phyloP scores from a whole-genome alignment of 2,888 invertebrate genomes.

The Sphecodes monilicornis region DNA sequence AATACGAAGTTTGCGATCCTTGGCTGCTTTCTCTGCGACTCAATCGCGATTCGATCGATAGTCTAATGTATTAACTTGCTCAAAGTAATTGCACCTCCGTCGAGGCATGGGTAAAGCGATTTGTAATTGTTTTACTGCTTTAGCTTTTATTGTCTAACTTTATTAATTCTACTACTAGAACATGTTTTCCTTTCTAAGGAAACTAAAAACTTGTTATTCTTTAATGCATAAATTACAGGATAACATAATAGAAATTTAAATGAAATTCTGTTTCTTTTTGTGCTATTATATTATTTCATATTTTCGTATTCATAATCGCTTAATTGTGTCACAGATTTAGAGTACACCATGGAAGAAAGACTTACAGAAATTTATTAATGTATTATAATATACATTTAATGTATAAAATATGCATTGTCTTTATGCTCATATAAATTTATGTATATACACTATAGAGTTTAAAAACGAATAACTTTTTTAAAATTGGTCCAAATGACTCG shows the following conservation, averaged over 20 bases:
- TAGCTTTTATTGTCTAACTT: neutral
- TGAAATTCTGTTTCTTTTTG: neutral
- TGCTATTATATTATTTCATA: too few species aligned
- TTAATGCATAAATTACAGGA: too few species aligned
- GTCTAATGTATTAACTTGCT: neutral
- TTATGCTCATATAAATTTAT: neutral
- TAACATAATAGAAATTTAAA: neutral
- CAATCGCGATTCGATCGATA: neutral
- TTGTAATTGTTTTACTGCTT: neutral
- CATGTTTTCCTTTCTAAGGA: neutral
- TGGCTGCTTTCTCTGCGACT: neutral
- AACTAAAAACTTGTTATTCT: neutral
- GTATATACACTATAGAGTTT: too few species aligned
- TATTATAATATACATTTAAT: neutral
- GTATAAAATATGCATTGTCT: neutral
- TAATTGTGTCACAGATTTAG: neutral
- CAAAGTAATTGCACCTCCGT: neutral
- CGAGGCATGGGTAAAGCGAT: neutral
- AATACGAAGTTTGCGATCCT: slow-evolving; percentile 60
- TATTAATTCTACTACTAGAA: neutral
- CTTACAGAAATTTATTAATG: neutral
- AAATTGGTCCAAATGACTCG: too few species aligned
- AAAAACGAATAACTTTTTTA: too few species aligned
- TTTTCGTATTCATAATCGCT: neutral
- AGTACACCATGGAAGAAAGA: neutral